These are phyloP conservation scores for Bombus affinis DNA, from an alignment of 1,140 invertebrate species.

Conservation along the genomic window DNA sequence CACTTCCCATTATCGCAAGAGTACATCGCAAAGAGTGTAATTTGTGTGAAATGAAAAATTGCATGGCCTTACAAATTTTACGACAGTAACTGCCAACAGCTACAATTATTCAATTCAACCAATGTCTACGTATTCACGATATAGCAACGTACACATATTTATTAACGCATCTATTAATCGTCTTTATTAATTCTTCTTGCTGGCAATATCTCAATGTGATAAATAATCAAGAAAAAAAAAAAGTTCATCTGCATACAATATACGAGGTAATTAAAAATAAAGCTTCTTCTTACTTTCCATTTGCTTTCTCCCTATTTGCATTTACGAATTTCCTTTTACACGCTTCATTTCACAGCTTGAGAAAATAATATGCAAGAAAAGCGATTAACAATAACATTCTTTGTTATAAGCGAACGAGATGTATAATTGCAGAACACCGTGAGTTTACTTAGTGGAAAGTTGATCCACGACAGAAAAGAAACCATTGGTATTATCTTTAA, in stretches of 20 bases:
- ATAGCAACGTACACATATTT: not conserved
- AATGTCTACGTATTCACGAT: not conserved
- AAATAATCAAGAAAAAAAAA: not conserved
- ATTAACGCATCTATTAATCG: not conserved
- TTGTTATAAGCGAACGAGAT: not conserved
- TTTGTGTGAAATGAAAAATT: not conserved
- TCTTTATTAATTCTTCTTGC: not conserved
- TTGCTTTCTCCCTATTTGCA: conserved; percentile 11
- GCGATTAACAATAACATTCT: not conserved
- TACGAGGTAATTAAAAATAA: not conserved
- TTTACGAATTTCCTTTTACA: not conserved
- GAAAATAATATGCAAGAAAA: not conserved
- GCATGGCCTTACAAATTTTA: not conserved
- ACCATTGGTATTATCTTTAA: not conserved
- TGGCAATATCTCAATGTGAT: not conserved
- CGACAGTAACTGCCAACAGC: too few relatives aligned
- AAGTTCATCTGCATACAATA: conserved; percentile 14
- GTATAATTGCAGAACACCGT: not conserved
- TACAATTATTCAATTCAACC: not conserved
- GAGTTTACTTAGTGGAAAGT: not conserved
- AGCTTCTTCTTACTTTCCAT: not conserved
- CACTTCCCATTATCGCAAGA: not conserved
- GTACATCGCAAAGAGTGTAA: not conserved
- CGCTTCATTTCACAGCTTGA: not conserved
- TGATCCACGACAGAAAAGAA: not conserved